Conservation (phyloP, 2,888 invertebrate genomes). For the Caenorhabditis uteleia region DNA sequence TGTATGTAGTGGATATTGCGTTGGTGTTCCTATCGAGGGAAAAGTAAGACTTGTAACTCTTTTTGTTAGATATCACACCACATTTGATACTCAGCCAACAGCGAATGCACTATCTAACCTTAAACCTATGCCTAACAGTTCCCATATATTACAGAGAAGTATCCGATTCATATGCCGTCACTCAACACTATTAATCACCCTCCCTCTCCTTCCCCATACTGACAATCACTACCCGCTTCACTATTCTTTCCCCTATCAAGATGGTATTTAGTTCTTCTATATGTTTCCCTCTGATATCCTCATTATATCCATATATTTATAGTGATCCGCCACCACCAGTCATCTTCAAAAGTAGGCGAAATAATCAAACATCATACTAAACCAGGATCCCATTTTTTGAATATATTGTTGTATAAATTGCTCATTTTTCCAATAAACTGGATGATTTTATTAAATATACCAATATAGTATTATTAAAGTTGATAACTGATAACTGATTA, state of each 20-base stretch:
- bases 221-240: too few relatives aligned
- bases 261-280: too few relatives aligned
- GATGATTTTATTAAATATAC: constrained; percentile 1
- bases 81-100: background rate
- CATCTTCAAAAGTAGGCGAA: constrained; percentile 23
- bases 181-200: constrained; percentile 7
- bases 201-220: too few relatives aligned
- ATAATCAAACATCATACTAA: constrained; percentile 17
- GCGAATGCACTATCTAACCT: constrained; percentile 11
- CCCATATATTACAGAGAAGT: constrained; percentile 44
- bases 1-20: constrained; percentile 61
- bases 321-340: constrained; percentile 30
- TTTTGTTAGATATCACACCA: background rate
- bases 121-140: too few relatives aligned
- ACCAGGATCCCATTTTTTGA: background rate
- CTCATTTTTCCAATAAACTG: background rate
- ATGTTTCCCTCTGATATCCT: too few relatives aligned
- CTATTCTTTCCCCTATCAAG: too few relatives aligned
- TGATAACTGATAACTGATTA: background rate
- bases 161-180: constrained; percentile 48
- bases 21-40: constrained; percentile 62
- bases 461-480: background rate
- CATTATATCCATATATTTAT: constrained; percentile 10
- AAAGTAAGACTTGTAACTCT: constrained; percentile 45
- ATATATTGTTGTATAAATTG: constrained; percentile 30